phyloP scores from a whole-genome alignment of 2,888 invertebrate genomes.

The Tetramorium bicarinatum region DNA sequence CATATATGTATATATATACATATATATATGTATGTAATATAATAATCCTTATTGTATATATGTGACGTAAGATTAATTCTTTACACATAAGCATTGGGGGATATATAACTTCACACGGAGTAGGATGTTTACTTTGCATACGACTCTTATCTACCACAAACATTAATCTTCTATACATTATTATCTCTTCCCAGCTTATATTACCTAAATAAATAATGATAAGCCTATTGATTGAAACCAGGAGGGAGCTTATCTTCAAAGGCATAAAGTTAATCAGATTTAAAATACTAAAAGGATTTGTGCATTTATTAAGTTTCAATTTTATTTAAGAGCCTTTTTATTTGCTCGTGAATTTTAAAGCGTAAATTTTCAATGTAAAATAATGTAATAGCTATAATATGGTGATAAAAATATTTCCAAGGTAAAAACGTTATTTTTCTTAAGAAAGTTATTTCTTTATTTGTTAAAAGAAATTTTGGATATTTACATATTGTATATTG shows the following conservation, averaged over 20 bases:
- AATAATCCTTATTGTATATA: background rate
- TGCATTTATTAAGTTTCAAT: background rate
- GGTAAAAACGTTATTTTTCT: constrained; percentile 9
- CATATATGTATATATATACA: background rate
- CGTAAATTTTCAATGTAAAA: constrained; percentile 2
- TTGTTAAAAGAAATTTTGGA: constrained; percentile 8
- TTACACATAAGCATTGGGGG: background rate
- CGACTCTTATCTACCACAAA: constrained; percentile 23
- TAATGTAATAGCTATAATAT: background rate
- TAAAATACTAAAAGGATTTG: background rate
- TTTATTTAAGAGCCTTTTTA: constrained; percentile 1
- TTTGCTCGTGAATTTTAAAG: background rate
- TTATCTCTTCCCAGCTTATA: constrained; percentile 35
- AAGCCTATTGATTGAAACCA: constrained; percentile 4
- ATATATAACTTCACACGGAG: constrained; percentile 1
- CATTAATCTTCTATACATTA: constrained; percentile 27
- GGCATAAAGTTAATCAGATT: background rate
- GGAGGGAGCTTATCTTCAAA: background rate
- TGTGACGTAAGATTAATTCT: constrained; percentile 6
- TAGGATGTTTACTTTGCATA: constrained; percentile 27
- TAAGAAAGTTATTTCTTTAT: background rate
- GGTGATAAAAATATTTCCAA: background rate
- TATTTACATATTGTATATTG: too few species aligned
- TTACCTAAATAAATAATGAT: constrained; percentile 41
- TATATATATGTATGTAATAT: background rate